Base-by-base conservation (phyloP, 1,140 invertebrate species). In the Drosophila bocqueti region DNA sequence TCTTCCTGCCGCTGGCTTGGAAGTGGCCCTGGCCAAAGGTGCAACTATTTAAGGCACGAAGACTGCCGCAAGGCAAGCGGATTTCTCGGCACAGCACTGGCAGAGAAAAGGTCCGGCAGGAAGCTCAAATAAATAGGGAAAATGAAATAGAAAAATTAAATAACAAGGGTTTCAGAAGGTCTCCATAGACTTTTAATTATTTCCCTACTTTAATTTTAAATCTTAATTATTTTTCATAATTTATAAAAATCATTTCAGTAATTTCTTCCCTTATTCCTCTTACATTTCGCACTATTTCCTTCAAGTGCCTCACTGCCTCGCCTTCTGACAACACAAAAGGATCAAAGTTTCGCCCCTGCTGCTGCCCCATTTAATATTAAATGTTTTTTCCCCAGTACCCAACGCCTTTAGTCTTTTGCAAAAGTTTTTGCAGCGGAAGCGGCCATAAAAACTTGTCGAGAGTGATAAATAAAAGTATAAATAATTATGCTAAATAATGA, bases 401-500 rank as follows among this genome's bases (percentile, higher is more conserved):
- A 13, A 36, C 31, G 24, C 36, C 42, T 50, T 64, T 61, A 34
- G 21, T 15, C 52, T 55, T 73, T 47, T 38, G 21, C 34, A 40
- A 57, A 54, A 59, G 38, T 68, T 77, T 45, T 26, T 16, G 57
- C 59, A n/a, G 42, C 58, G 55, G 36, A 76, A 60, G 45, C 43
- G 24, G 50, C 58, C 58, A 45, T 60, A 63, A 67, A 75, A 76
- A 65, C 55, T 71, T 61, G 76, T 34, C 49, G 49, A 43, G 26
- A 61, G 74, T 59, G 47, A 81, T 84, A 85, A 84, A 81, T 85
- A 74, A 71, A 81, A 78, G 47, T 57, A 59, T 74, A 81, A 85
- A 85, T 81, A 84, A 85, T 84, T 84, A 81, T 85, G 82, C 55
- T 72, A 68, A 79, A 81, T 80, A 85, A 81, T 85, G 73, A 81